Evolutionary conservation across 1,140 invertebrate genomes (phyloP).

Genomic region (Drosophila lacteicornis): DNA sequence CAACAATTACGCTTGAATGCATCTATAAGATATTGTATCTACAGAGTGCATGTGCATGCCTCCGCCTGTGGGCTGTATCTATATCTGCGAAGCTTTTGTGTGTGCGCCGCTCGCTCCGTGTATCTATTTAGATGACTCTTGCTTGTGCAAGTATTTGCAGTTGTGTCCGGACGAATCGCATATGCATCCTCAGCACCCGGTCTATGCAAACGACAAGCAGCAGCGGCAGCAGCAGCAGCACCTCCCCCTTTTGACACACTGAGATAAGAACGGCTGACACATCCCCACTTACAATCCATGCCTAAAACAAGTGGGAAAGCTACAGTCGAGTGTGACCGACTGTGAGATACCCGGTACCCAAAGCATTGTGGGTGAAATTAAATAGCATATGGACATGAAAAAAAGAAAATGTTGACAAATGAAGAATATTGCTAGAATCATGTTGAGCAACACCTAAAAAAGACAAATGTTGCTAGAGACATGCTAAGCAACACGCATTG

Average conservation of each 20-base stretch:
- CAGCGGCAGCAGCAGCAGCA: constrained; percentile 8
- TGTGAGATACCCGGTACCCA: too few species aligned
- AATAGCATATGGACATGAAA: too few species aligned
- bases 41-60: constrained; percentile 30
- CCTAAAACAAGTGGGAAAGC: neutral
- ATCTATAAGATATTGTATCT: constrained; percentile 77
- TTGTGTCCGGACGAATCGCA: constrained; percentile 35
- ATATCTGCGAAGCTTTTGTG: constrained; percentile 36
- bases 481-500: too few species aligned
- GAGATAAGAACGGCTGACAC: constrained; percentile 41
- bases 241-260: neutral
- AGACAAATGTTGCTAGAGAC: too few species aligned
- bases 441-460: too few species aligned
- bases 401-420: too few species aligned
- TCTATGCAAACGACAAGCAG: constrained; percentile 57
- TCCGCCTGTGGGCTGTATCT: constrained; percentile 41
- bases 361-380: too few species aligned
- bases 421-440: too few species aligned
- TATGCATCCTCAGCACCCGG: constrained; percentile 30
- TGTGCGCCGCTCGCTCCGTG: constrained; percentile 14
- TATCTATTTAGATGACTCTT: constrained; percentile 43
- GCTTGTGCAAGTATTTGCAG: constrained; percentile 38
- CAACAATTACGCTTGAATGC: constrained; percentile 78
- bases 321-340: too few species aligned
- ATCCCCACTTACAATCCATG: neutral